A percentile compares a stretch with the other conserved stretches of the same genome.
These are phyloP conservation scores for Panzeria rudis DNA, from an alignment of 2,888 invertebrate genomes.

Conservation along the genomic window DNA sequence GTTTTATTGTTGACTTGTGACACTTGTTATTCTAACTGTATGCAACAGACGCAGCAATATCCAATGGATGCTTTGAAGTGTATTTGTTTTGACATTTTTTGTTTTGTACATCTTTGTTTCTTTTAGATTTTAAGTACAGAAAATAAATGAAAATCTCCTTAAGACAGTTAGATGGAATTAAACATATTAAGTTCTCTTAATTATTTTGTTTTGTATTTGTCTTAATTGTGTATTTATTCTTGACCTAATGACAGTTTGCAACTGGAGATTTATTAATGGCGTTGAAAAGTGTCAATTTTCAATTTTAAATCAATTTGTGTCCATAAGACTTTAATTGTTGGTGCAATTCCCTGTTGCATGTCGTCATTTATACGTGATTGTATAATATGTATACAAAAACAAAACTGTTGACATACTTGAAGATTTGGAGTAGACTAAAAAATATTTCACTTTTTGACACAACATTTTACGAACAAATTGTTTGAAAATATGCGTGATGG, in stretches of 20 bases:
- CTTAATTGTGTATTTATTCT: constrained; percentile 5
- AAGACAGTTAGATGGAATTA: constrained; percentile 17
- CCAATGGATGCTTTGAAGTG: constrained; percentile 18
- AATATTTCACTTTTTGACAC: no score
- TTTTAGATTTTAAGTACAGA: constrained; percentile 13
- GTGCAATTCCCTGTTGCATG: constrained; percentile 25
- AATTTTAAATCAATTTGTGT: constrained; percentile 34
- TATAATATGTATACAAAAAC: not conserved
- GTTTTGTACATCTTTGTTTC: not conserved
- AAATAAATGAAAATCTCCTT: constrained; percentile 21
- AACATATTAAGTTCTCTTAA: constrained; percentile 1
- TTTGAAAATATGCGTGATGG: no score
- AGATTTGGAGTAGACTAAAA: no score
- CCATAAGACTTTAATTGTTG: not conserved
- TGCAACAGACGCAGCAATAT: not conserved
- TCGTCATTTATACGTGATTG: not conserved
- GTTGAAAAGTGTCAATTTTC: constrained; percentile 11
- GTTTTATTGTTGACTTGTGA: constrained; percentile 53
- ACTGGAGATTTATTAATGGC: not conserved
- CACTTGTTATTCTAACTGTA: not conserved
- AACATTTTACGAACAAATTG: no score
- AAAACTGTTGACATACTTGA: no score
- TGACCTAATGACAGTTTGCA: not conserved
- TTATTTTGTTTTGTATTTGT: not conserved
- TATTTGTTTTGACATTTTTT: constrained; percentile 14